Evolutionary conservation across 53 echinoderm and acorn worm species (phyloP).

Genomic region (Astropecten irregularis): DNA sequence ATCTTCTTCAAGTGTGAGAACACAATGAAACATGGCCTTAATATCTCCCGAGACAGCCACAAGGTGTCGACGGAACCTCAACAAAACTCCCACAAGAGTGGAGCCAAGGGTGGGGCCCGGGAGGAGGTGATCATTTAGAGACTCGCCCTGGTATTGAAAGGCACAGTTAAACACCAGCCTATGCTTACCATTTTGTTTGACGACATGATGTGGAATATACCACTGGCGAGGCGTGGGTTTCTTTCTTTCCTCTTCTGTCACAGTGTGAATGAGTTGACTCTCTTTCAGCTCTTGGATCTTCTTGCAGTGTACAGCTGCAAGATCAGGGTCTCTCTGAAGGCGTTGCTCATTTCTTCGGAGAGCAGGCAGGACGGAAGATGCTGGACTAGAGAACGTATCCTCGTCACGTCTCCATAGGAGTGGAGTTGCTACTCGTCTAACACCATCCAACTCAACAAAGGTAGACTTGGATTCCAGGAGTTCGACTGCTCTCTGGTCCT

Average conservation of each 20-base stretch:
- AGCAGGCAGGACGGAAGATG: background rate
- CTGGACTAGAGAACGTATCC: background rate
- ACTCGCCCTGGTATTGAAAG: slow-evolving; percentile 22
- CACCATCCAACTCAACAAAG: slow-evolving; percentile 4
- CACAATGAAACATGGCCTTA: slow-evolving; percentile 24
- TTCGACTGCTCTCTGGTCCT: slow-evolving; percentile 9
- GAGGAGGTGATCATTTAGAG: slow-evolving; percentile 39
- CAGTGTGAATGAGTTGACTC: background rate
- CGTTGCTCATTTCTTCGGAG: background rate
- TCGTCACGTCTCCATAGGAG: slow-evolving; percentile 16
- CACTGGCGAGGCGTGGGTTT: slow-evolving; percentile 19
- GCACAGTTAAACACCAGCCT: slow-evolving; percentile 64
- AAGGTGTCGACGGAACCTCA: background rate
- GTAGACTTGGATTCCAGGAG: background rate
- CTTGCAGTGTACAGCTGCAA: background rate
- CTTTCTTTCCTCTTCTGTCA: background rate
- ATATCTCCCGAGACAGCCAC: slow-evolving; percentile 7
- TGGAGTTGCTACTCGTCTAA: slow-evolving; percentile 17
- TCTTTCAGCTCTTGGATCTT: background rate
- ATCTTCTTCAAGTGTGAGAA: background rate
- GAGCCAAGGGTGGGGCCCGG: slow-evolving; percentile 50
- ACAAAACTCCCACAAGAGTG: slow-evolving; percentile 1
- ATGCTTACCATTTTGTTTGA: slow-evolving; percentile 22
- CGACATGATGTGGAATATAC: slow-evolving; percentile 60
- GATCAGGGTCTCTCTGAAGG: background rate